A percentile compares a stretch with the other conserved stretches of the same genome.
Evolutionary conservation across 1,140 invertebrate species (phyloP).

Genomic region (Conus ventricosus): DNA sequence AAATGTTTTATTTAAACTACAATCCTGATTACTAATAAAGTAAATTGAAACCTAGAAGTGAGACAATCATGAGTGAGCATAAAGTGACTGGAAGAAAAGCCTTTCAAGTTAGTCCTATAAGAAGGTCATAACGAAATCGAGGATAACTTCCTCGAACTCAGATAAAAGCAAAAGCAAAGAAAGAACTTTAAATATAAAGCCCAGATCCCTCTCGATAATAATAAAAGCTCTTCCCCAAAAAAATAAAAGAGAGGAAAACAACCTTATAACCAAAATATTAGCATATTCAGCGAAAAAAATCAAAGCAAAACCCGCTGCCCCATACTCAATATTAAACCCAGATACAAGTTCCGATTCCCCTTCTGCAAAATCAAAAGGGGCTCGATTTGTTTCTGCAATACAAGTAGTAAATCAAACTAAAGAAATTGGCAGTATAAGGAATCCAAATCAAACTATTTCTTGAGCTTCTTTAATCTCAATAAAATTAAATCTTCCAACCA

Average conservation of each 20-base stretch:
- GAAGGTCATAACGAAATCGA: neutral
- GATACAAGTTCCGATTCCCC: conserved; percentile 85
- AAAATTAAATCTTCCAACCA: conserved; percentile 73
- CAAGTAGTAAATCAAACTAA: conserved; percentile 79
- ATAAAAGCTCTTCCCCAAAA: neutral
- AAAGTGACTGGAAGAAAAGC: neutral
- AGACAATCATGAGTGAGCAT: neutral
- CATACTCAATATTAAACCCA: conserved; percentile 86
- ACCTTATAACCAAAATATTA: conserved; percentile 82
- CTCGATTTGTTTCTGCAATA: conserved; percentile 84
- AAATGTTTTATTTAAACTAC: conserved; percentile 18
- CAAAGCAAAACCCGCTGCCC: conserved; percentile 81
- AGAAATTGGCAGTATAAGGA: conserved; percentile 76
- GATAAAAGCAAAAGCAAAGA: conserved; percentile 3
- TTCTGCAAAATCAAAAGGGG: conserved; percentile 87
- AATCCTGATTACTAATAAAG: neutral
- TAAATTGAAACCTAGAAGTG: neutral
- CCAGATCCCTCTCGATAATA: neutral
- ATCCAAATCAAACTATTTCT: conserved; percentile 75
- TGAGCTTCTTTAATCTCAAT: conserved; percentile 57
- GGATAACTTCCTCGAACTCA: neutral
- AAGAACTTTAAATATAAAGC: conserved; percentile 54
- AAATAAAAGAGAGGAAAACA: neutral
- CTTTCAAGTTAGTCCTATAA: neutral
- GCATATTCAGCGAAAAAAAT: conserved; percentile 85